Conservation (phyloP, 2,797 vertebrate species). For the Cetoscarus ocellatus region DNA sequence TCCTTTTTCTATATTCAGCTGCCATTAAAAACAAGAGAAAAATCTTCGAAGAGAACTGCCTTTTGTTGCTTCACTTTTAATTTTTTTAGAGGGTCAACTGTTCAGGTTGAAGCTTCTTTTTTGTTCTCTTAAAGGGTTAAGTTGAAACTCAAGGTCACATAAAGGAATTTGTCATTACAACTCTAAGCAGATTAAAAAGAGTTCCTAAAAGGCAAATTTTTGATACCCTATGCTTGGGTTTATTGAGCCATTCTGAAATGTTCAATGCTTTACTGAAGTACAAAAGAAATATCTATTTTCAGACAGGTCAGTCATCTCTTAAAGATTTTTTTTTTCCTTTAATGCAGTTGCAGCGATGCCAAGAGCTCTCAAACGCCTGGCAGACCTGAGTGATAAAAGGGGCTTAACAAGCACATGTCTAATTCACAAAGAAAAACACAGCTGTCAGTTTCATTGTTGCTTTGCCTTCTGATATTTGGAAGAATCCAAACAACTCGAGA, state of each 20-base stretch:
- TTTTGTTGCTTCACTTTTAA: conserved; percentile 46
- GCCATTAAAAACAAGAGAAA: conserved; percentile 60
- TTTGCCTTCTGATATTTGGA: conserved; percentile 37
- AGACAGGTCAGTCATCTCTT: conserved; percentile 4
- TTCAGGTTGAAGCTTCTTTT: conserved; percentile 62
- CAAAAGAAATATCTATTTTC: not conserved
- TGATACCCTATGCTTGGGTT: conserved; percentile 10
- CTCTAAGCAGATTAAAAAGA: conserved; percentile 14
- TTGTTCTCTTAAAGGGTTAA: conserved; percentile 45
- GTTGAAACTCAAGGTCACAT: conserved; percentile 59
- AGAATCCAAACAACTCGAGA: conserved; percentile 30
- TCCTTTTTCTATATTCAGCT: conserved; percentile 38
- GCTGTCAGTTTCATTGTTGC: conserved; percentile 34
- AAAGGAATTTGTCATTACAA: conserved; percentile 57
- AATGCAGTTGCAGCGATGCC: not conserved
- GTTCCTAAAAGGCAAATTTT: conserved; percentile 8
- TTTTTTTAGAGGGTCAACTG: conserved; percentile 55
- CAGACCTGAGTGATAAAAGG: conserved; percentile 6
- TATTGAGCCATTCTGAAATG: conserved; percentile 1
- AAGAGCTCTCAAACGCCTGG: not conserved
- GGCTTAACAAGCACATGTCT: conserved; percentile 13
- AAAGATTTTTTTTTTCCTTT: conserved; percentile 3
- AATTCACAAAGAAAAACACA: conserved; percentile 22
- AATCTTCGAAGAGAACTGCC: conserved; percentile 52
- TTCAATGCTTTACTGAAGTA: conserved; percentile 8